Conservation (phyloP, 2,113 vertebrate genomes). For the Clupea harengus region DNA sequence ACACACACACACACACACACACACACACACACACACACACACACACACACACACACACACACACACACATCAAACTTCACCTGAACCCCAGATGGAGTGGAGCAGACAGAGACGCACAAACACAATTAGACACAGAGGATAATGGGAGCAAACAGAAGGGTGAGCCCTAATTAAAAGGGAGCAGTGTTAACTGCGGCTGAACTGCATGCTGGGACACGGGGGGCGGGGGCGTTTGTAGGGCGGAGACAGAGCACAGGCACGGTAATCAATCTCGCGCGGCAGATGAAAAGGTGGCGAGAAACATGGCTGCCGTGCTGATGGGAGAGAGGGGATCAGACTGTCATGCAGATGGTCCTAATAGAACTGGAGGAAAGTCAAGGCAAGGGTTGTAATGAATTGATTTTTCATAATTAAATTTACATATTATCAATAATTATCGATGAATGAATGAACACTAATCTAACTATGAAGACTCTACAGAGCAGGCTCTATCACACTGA, state of each 20-base stretch:
- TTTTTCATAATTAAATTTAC: too few species aligned
- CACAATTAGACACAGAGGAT: not conserved
- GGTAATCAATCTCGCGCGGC: not conserved
- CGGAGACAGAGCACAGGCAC: not conserved
- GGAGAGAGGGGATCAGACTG: not conserved
- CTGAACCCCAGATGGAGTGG: not conserved
- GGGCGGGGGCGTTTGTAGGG: not conserved
- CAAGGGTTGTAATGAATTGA: too few species aligned
- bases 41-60: too few species aligned
- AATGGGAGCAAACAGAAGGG: not conserved
- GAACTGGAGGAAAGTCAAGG: too few species aligned
- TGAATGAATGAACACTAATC: too few species aligned
- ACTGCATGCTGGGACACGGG: not conserved
- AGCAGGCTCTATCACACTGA: too few species aligned
- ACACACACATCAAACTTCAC: too few species aligned
- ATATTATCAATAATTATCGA: too few species aligned
- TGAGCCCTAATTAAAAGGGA: not conserved
- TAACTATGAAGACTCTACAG: too few species aligned
- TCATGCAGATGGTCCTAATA: not conserved
- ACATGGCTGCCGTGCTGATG: not conserved
- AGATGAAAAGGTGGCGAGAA: not conserved
- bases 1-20: too few species aligned
- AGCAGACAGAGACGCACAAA: not conserved
- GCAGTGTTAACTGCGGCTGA: not conserved
- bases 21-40: too few species aligned